These are phyloP conservation scores for Nasonia giraulti DNA, from an alignment of 1,140 invertebrate species.

Conservation along the genomic window DNA sequence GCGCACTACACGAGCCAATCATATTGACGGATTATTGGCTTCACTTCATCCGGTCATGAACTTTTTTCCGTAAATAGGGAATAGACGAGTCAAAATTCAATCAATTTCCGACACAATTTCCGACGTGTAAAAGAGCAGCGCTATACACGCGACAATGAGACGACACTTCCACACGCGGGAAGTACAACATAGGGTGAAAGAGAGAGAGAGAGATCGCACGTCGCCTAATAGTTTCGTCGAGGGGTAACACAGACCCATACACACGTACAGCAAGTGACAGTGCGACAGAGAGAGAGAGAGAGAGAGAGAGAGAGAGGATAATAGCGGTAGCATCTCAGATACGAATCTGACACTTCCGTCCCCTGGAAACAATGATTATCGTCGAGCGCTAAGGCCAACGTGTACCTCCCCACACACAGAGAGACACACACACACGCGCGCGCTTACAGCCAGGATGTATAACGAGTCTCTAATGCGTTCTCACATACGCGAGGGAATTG, in stretches of 20 bases:
- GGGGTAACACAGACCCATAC: neutral
- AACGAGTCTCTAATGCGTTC: constrained; percentile 11
- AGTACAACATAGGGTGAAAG: neutral
- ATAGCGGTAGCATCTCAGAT: constrained; percentile 65
- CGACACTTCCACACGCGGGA: neutral
- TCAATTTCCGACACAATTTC: no score
- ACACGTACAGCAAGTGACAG: neutral
- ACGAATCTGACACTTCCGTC: constrained; percentile 66
- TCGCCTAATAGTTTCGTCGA: neutral
- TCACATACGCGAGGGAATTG: constrained; percentile 21
- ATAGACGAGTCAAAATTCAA: no score
- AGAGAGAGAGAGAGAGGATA: no score
- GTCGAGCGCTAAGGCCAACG: neutral
- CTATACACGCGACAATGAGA: neutral
- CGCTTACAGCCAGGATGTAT: no score
- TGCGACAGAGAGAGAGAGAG: constrained; percentile 23
- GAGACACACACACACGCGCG: no score
- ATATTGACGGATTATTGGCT: no score
- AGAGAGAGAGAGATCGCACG: neutral
- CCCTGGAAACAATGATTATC: constrained; percentile 43
- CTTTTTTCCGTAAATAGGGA: no score
- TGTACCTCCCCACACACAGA: neutral
- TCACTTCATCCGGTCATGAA: no score
- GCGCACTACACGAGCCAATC: no score
- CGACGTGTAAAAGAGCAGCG: no score